phyloP scores from a whole-genome alignment of 2,797 vertebrate genomes.

The Ambastaia sidthimunki region DNA sequence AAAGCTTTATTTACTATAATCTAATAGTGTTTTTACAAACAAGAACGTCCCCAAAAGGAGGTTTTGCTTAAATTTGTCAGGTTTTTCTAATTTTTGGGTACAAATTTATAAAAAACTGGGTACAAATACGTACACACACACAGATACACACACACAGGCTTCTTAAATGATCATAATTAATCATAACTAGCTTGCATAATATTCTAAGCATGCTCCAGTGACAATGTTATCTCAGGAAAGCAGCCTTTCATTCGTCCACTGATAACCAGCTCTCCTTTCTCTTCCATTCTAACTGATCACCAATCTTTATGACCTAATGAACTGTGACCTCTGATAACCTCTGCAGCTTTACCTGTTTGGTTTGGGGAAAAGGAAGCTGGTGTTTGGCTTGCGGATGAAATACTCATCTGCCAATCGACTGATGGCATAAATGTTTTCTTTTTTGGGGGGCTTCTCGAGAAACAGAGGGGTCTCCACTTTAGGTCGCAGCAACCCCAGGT shows the following conservation, averaged over 20 bases:
- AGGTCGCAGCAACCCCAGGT: conserved; percentile 84
- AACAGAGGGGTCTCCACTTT: conserved; percentile 79
- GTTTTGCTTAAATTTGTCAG: too few relatives aligned
- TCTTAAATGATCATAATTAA: neutral
- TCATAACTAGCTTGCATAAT: neutral
- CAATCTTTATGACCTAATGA: neutral
- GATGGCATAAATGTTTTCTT: conserved; percentile 64
- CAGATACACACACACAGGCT: neutral
- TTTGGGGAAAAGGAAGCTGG: conserved; percentile 83
- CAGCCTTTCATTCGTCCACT: neutral
- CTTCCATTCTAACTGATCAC: neutral
- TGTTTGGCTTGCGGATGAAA: conserved; percentile 88
- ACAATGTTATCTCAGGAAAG: conserved; percentile 2
- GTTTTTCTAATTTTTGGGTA: too few relatives aligned
- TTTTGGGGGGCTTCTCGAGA: conserved; percentile 67
- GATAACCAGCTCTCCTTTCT: neutral
- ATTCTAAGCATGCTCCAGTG: neutral
- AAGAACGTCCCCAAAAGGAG: too few relatives aligned
- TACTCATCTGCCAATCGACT: conserved; percentile 84
- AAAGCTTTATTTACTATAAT: too few relatives aligned
- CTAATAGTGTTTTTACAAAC: too few relatives aligned
- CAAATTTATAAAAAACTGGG: too few relatives aligned
- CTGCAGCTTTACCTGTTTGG: conserved; percentile 79
- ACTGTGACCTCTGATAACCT: neutral
- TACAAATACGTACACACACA: neutral